Base-by-base conservation (phyloP, 2,888 invertebrate genomes). In the Arctia plantaginis region DNA sequence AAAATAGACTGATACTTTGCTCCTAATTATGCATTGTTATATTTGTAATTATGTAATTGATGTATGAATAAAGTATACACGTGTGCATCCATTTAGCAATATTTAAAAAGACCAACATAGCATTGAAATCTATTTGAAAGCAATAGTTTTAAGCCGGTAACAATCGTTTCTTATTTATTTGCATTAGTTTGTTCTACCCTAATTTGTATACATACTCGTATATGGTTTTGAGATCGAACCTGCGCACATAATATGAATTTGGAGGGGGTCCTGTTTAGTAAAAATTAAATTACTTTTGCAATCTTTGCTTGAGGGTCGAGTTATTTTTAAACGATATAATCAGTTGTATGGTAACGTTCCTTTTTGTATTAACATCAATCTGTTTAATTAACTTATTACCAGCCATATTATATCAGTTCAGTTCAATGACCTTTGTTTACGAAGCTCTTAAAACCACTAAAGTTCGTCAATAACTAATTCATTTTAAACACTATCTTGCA, bases 81-180 rank as follows among this genome's bases (percentile, higher is more conserved):
- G n/a, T n/a, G n/a, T 12, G 15, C 7, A 6, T 12, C 8, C 10
- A 10, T 51, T 33, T 47, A n/a, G 1, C 23, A 23, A 47, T 33
- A 23, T 27, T 51, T 23, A 30, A 47, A 33, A 68, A 47, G 30
- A 20, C n/a, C n/a, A n/a, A n/a, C n/a, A n/a, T n/a, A n/a, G n/a
- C n/a, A n/a, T n/a, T n/a, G n/a, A n/a, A n/a, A n/a, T n/a, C n/a
- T n/a, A n/a, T n/a, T n/a, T n/a, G n/a, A n/a, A n/a, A n/a, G n/a
- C n/a, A n/a, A n/a, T n/a, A n/a, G n/a, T n/a, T n/a, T n/a, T n/a
- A 72, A 76, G 72, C 39, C 41, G 27, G 66, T 66, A 65, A 69
- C n/a, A 47, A n/a, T 39, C 39, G 27, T 44, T 62, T 27, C 10
- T 18, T 15, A 18, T 30, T 62, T 62, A 13, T 4, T 15, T 30